These are phyloP conservation scores for Dryobates pubescens DNA, from an alignment of 2,797 vertebrate species.

Conservation along the genomic window DNA sequence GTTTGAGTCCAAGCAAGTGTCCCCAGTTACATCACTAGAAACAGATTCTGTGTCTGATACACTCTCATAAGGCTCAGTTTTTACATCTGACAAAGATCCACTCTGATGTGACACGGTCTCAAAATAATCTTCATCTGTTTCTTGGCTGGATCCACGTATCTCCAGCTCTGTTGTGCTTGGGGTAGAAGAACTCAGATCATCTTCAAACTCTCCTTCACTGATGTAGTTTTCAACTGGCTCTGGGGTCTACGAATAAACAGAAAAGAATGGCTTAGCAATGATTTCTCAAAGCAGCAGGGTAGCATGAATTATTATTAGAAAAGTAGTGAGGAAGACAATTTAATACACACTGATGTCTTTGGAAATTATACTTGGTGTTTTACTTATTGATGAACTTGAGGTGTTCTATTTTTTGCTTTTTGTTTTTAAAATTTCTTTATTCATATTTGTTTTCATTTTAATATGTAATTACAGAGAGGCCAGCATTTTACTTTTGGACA, in stretches of 20 bases:
- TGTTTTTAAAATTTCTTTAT: neutral
- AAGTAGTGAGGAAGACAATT: neutral
- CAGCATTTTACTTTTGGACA: neutral
- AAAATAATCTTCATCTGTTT: slow-evolving; percentile 78
- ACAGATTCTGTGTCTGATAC: slow-evolving; percentile 75
- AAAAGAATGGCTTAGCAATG: slow-evolving; percentile 17
- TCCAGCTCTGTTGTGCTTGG: slow-evolving; percentile 56
- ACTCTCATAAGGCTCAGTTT: slow-evolving; percentile 76
- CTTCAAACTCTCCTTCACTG: slow-evolving; percentile 72
- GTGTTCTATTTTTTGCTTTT: neutral
- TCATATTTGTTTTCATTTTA: neutral
- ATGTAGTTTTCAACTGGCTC: slow-evolving; percentile 76
- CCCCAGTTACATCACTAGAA: slow-evolving; percentile 52
- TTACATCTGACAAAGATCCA: slow-evolving; percentile 78
- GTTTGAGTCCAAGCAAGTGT: slow-evolving; percentile 29
- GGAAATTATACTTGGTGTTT: neutral
- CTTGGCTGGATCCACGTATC: slow-evolving; percentile 71
- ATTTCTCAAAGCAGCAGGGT: neutral
- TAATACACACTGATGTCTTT: neutral
- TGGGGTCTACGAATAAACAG: slow-evolving; percentile 77
- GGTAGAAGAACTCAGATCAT: slow-evolving; percentile 66
- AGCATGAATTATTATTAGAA: neutral
- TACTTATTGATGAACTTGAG: neutral
- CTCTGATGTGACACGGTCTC: slow-evolving; percentile 81
- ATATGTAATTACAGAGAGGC: neutral